A percentile compares a stretch with the other conserved stretches of the same genome.
Evolutionary conservation across 64 coral and sea anemone genomes (phyloP).

Genomic region (Exaiptasia diaphana): DNA sequence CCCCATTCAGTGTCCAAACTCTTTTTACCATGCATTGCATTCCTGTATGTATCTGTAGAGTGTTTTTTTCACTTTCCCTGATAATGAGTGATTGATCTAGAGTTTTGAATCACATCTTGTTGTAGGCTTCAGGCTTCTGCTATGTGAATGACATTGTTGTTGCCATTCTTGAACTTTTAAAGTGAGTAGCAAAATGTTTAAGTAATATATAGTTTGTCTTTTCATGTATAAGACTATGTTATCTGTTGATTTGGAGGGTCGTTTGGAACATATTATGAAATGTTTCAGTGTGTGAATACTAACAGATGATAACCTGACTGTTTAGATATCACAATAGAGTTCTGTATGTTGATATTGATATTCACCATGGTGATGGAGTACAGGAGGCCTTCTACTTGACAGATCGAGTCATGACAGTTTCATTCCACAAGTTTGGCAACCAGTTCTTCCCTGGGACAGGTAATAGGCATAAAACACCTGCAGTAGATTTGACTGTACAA

Average conservation of each 20-base stretch:
- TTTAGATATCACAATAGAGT: constrained; percentile 84
- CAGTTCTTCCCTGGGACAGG: constrained; percentile 98
- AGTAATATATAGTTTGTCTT: background rate
- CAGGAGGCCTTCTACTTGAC: constrained; percentile 98
- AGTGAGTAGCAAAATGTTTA: constrained; percentile 62
- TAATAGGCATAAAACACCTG: background rate
- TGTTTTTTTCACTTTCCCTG: no score
- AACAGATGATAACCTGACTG: background rate
- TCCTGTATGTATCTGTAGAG: no score
- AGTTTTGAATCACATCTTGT: no score
- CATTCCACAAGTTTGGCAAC: constrained; percentile 98
- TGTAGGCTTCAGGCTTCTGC: constrained; percentile 96
- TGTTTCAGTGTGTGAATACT: background rate
- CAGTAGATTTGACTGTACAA: background rate
- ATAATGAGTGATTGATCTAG: no score
- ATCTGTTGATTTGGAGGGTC: no score
- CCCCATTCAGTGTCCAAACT: no score
- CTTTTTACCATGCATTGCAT: no score
- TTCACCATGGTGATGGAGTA: constrained; percentile 98
- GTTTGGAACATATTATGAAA: no score
- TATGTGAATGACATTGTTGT: constrained; percentile 99
- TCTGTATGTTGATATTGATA: constrained; percentile 96
- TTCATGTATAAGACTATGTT: no score
- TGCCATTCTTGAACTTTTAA: constrained; percentile 85
- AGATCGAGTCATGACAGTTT: constrained; percentile 97